phyloP scores from a whole-genome alignment of 2,888 invertebrate genomes.

The Chironomus riparius region DNA sequence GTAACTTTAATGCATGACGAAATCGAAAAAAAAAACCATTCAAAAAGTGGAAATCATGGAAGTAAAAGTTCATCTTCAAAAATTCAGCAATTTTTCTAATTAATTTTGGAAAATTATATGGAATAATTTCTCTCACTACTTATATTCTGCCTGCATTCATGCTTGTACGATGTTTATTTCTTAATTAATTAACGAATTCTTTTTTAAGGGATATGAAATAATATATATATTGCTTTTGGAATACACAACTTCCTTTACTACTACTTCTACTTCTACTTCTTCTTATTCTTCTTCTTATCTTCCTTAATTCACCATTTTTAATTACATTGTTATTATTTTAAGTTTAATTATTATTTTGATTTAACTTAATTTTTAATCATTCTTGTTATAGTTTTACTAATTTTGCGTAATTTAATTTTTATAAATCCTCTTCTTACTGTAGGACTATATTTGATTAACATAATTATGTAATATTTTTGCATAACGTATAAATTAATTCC shows the following conservation, averaged over 20 bases:
- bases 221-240: too few relatives aligned
- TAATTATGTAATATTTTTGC: not conserved
- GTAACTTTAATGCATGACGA: too few relatives aligned
- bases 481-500: not conserved
- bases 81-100: too few relatives aligned
- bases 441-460: not conserved
- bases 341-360: not conserved
- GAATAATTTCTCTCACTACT: not conserved
- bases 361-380: not conserved
- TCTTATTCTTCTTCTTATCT: not conserved
- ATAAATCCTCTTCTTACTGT: not conserved
- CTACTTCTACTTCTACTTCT: not conserved
- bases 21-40: too few relatives aligned
- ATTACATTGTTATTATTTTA: not conserved
- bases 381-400: not conserved
- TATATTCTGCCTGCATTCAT: slow-evolving; percentile 8
- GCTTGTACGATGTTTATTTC: slow-evolving; percentile 3
- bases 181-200: not conserved
- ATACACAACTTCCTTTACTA: not conserved
- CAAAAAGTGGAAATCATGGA: too few relatives aligned
- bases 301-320: not conserved
- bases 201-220: too few relatives aligned
- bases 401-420: not conserved
- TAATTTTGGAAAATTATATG: too few relatives aligned
- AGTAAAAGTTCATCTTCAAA: too few relatives aligned